phyloP scores from a whole-genome alignment of 2,888 invertebrate species.

The Suillia variegata region DNA sequence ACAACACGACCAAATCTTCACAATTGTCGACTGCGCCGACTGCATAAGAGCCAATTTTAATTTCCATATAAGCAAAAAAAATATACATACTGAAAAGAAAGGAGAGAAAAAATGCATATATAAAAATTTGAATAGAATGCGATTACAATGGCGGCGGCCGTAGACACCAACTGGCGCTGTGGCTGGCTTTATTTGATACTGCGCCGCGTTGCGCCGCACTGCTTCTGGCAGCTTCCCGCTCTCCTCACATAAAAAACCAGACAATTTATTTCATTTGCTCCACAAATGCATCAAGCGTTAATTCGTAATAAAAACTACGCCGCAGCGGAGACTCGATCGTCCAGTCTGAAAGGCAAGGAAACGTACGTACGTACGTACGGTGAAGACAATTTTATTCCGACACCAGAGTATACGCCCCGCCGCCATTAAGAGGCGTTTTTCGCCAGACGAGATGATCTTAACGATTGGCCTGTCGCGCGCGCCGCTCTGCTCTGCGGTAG shows the following conservation, averaged over 20 bases:
- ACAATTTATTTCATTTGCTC: background rate
- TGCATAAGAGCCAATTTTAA: background rate
- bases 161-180: background rate
- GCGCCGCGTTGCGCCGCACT: too few relatives aligned
- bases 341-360: background rate
- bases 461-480: background rate
- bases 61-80: background rate
- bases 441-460: background rate
- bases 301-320: background rate
- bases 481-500: background rate
- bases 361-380: background rate
- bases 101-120: too few relatives aligned
- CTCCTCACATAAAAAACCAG: too few relatives aligned
- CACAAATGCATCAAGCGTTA: background rate
- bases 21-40: background rate
- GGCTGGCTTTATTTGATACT: background rate
- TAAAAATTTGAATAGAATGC: constrained; percentile 3
- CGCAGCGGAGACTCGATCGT: background rate
- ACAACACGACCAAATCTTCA: too few relatives aligned
- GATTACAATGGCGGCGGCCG: background rate
- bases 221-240: too few relatives aligned
- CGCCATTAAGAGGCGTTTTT: background rate
- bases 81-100: too few relatives aligned
- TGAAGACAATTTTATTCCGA: background rate
- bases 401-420: background rate